These are phyloP conservation scores for Andricus quercusramuli DNA, from an alignment of 2,888 invertebrate genomes.

Conservation along the genomic window DNA sequence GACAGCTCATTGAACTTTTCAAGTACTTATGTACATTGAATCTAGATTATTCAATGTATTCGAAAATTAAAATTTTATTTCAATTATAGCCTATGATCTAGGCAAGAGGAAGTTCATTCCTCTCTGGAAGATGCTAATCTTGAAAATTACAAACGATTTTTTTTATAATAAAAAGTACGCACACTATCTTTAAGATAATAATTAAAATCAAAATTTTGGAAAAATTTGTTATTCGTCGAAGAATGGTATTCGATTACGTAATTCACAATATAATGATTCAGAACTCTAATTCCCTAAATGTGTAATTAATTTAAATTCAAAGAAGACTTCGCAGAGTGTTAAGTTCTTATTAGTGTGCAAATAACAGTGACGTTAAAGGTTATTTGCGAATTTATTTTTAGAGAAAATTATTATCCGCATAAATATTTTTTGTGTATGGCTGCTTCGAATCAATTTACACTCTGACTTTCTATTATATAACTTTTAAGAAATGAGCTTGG, in stretches of 20 bases:
- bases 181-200: not conserved
- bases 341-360: not conserved
- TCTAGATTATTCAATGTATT: not conserved
- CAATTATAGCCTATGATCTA: not conserved
- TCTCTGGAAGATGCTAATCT: too few species aligned
- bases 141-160: not conserved
- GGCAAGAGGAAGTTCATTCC: not conserved
- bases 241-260: not conserved
- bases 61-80: not conserved
- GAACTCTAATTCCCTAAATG: not conserved
- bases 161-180: not conserved
- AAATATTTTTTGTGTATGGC: too few species aligned
- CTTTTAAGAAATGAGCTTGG: too few species aligned
- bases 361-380: not conserved
- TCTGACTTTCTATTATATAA: too few species aligned
- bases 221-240: not conserved
- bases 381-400: too few species aligned
- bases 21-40: not conserved
- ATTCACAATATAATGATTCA: not conserved
- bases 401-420: too few species aligned
- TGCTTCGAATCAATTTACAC: too few species aligned
- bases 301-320: not conserved
- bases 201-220: not conserved
- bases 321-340: conserved; percentile 40
- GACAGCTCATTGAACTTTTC: not conserved